Conservation (phyloP, 1,140 invertebrate species). For the Drosophila simulans region DNA sequence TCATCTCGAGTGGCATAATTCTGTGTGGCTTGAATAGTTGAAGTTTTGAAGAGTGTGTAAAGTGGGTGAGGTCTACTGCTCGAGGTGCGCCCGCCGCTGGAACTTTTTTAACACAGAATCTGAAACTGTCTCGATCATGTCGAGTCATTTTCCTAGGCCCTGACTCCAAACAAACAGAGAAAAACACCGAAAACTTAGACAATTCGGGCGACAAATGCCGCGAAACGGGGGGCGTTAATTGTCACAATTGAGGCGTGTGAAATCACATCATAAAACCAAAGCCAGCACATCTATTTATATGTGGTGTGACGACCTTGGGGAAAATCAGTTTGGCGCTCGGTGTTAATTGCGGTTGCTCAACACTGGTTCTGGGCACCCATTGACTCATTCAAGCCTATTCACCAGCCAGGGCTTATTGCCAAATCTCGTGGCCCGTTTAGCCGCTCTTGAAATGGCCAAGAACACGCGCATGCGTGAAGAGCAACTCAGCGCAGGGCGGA, state of each 20-base stretch:
- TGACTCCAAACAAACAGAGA: slow-evolving; percentile 11
- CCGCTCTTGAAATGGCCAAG: slow-evolving; percentile 59
- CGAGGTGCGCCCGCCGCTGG: slow-evolving; percentile 56
- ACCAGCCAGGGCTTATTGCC: slow-evolving; percentile 43
- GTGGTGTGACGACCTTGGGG: slow-evolving; percentile 62
- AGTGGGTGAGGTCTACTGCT: slow-evolving; percentile 45
- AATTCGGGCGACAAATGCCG: slow-evolving; percentile 34
- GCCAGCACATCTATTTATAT: slow-evolving; percentile 40
- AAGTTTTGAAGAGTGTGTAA: slow-evolving; percentile 24
- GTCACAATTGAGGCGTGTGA: slow-evolving; percentile 81
- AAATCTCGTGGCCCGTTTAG: slow-evolving; percentile 52
- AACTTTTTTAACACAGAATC: slow-evolving; percentile 39
- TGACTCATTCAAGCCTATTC: slow-evolving; percentile 23
- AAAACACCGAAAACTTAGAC: slow-evolving; percentile 21
- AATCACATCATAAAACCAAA: slow-evolving; percentile 49
- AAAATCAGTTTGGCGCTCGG: slow-evolving; percentile 37
- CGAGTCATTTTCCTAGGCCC: slow-evolving; percentile 51
- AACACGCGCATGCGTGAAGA: slow-evolving; percentile 72
- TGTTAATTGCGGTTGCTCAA: slow-evolving; percentile 69
- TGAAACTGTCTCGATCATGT: slow-evolving; percentile 68
- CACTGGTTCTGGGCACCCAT: slow-evolving; percentile 49
- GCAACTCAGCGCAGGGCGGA: background rate
- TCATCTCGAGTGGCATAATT: slow-evolving; percentile 68
- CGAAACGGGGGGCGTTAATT: slow-evolving; percentile 62
- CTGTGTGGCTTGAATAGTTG: slow-evolving; percentile 31